These are phyloP conservation scores for Osedax fenrisi DNA, from an alignment of 2,888 invertebrate species.

Conservation along the genomic window DNA sequence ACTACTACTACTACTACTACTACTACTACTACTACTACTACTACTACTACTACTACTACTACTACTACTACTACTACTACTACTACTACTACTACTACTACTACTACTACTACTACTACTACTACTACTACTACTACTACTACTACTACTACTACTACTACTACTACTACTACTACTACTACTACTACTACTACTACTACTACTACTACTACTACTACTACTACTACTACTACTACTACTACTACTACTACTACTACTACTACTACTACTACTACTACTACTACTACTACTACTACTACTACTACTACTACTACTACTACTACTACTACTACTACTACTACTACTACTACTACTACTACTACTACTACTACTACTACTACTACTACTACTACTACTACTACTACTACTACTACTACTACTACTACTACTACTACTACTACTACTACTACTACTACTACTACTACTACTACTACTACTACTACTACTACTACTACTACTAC, in stretches of 20 bases:
- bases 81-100: not conserved
- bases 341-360: not conserved
- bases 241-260: not conserved
- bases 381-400: not conserved
- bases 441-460: not conserved
- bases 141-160: slow-evolving; percentile 3
- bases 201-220: not conserved
- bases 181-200: not conserved
- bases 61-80: not conserved
- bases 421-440: not conserved
- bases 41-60: not conserved
- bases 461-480: not conserved
- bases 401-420: not conserved
- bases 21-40: not conserved
- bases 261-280: not conserved
- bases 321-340: not conserved
- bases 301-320: not conserved
- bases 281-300: slow-evolving; percentile 8
- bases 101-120: slow-evolving; percentile 8
- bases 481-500: slow-evolving; percentile 7
- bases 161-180: not conserved
- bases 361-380: slow-evolving; percentile 1
- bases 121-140: slow-evolving; percentile 10
- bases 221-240: slow-evolving; percentile 3
- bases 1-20: not conserved